Evolutionary conservation across 1,140 invertebrate species (phyloP).

Genomic region (Matsumurasca onukii): DNA sequence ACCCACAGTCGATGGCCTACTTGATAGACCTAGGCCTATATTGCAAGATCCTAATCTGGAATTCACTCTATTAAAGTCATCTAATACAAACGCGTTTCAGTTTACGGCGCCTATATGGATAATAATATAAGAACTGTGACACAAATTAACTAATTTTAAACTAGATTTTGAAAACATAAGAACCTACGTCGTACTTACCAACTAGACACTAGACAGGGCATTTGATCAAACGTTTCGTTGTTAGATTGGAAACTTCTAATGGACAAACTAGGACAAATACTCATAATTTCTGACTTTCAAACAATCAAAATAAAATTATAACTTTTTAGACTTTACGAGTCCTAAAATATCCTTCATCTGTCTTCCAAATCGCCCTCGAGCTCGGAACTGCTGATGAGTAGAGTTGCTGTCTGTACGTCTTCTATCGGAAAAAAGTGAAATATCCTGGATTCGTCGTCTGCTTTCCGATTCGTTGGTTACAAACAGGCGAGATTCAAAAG

Average conservation of each 20-base stretch:
- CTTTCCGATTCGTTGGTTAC: too few relatives aligned
- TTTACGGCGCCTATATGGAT: too few relatives aligned
- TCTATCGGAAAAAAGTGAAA: not conserved
- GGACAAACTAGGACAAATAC: constrained; percentile 18
- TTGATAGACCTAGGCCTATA: too few relatives aligned
- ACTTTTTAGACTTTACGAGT: constrained; percentile 22
- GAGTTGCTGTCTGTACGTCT: constrained; percentile 4
- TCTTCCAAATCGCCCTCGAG: constrained; percentile 12
- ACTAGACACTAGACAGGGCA: constrained; percentile 19
- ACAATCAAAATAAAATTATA: constrained; percentile 21
- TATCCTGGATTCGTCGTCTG: not conserved
- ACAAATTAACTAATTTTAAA: too few relatives aligned
- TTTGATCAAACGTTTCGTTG: constrained; percentile 1
- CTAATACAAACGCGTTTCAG: too few relatives aligned
- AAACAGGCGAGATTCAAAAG: too few relatives aligned
- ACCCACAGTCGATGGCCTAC: too few relatives aligned
- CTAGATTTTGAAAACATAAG: too few relatives aligned
- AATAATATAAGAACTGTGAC: too few relatives aligned
- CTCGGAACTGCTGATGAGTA: constrained; percentile 7
- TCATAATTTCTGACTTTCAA: constrained; percentile 6
- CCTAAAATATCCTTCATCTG: constrained; percentile 25
- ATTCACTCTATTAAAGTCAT: too few relatives aligned
- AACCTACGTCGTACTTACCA: constrained; percentile 18
- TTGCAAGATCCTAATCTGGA: too few relatives aligned
- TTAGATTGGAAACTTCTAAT: constrained; percentile 17